phyloP scores from a whole-genome alignment of 1,140 invertebrate genomes.

The Stegodyphus mimosarum region DNA sequence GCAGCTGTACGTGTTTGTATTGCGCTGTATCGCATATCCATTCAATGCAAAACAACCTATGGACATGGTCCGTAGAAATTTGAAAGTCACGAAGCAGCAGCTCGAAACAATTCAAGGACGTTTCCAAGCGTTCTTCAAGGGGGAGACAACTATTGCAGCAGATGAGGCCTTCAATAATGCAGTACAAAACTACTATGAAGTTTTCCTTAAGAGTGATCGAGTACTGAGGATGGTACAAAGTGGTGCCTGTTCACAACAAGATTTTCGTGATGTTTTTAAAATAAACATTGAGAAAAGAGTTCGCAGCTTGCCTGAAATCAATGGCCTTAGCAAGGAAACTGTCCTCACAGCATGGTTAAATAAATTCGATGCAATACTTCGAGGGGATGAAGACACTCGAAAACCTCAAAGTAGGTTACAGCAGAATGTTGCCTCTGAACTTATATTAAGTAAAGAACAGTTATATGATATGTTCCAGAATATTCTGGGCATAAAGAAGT shows the following conservation, averaged over 20 bases:
- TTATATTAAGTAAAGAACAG: constrained; percentile 95
- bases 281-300: constrained; percentile 98
- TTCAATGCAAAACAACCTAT: constrained; percentile 99
- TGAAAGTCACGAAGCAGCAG: constrained; percentile 96
- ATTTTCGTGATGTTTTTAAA: constrained; percentile 98
- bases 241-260: constrained; percentile 96
- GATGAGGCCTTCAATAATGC: constrained; percentile 99
- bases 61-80: constrained; percentile 92
- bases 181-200: constrained; percentile 96
- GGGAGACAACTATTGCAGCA: constrained; percentile 97
- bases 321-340: constrained; percentile 98
- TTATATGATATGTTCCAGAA: constrained; percentile 99
- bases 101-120: constrained; percentile 93
- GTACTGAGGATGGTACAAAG: constrained; percentile 95
- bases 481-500: constrained; percentile 98
- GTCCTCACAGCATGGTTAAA: constrained; percentile 99
- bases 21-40: constrained; percentile 97
- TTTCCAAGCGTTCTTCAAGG: constrained; percentile 83
- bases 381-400: constrained; percentile 81
- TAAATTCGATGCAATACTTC: constrained; percentile 98
- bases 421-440: constrained; percentile 88
- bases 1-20: constrained; percentile 98
- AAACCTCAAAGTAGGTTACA: constrained; percentile 81
- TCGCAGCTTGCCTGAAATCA: constrained; percentile 96
- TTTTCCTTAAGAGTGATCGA: constrained; percentile 96